Conservation (phyloP, 2,797 vertebrate genomes). For the Coregonus ussuriensis region DNA sequence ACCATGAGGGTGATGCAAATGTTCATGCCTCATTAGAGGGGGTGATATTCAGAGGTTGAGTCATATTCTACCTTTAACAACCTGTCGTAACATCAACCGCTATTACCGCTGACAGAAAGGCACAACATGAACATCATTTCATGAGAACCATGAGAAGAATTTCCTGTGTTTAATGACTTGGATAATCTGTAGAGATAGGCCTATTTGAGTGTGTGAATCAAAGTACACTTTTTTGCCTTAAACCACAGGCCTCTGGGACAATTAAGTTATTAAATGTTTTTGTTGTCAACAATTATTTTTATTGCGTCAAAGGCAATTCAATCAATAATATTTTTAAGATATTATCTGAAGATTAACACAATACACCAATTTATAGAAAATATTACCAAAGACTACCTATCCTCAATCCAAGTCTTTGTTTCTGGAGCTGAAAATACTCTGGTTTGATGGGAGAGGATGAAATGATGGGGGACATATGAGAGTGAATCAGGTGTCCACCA, state of each 20-base stretch:
- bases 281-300: too few species aligned
- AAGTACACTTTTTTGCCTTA: background rate
- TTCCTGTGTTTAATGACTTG: background rate
- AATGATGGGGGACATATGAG: background rate
- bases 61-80: conserved; percentile 5
- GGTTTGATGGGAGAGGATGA: background rate
- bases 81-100: background rate
- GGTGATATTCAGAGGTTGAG: background rate
- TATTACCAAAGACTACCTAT: background rate
- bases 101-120: background rate
- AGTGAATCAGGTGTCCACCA: background rate
- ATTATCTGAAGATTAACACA: background rate
- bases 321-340: too few species aligned
- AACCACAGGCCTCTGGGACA: too few species aligned
- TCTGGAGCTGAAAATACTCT: background rate
- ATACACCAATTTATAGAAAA: too few species aligned
- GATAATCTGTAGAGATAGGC: background rate
- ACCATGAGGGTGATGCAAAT: background rate
- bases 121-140: background rate
- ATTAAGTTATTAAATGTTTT: too few species aligned
- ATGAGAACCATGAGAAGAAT: background rate
- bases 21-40: background rate
- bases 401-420: background rate
- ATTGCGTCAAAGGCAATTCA: too few species aligned
- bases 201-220: background rate